phyloP scores from a whole-genome alignment of 2,797 vertebrate genomes.

The Girardinus metallicus region DNA sequence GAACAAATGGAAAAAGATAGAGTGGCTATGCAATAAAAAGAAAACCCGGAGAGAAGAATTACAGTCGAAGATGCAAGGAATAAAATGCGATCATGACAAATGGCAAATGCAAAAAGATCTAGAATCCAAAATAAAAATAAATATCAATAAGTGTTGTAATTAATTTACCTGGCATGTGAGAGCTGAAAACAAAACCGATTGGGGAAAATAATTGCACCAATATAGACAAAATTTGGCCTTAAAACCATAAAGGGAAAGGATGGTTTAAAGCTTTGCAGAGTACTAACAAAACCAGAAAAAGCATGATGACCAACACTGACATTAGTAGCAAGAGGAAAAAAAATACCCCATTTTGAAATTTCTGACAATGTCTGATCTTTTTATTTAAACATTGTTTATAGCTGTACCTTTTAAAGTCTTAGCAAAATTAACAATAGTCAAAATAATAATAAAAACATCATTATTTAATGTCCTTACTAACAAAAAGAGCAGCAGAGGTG shows the following conservation, averaged over 20 bases:
- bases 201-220: neutral
- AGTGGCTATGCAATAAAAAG: neutral
- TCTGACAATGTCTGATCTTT: too few relatives aligned
- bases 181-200: neutral
- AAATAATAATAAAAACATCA: neutral
- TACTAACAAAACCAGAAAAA: neutral
- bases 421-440: neutral
- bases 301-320: neutral
- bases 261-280: too few relatives aligned
- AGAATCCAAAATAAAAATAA: neutral
- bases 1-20: neutral
- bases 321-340: too few relatives aligned
- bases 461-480: neutral
- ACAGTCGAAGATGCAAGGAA: neutral
- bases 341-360: neutral
- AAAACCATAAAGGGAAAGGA: neutral
- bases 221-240: neutral
- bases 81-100: neutral
- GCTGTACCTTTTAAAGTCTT: neutral
- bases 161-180: neutral
- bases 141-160: neutral
- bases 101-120: neutral
- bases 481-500: neutral
- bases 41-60: neutral
- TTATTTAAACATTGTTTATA: neutral